phyloP scores from a whole-genome alignment of 2,888 invertebrate species.

The Panzeria rudis region DNA sequence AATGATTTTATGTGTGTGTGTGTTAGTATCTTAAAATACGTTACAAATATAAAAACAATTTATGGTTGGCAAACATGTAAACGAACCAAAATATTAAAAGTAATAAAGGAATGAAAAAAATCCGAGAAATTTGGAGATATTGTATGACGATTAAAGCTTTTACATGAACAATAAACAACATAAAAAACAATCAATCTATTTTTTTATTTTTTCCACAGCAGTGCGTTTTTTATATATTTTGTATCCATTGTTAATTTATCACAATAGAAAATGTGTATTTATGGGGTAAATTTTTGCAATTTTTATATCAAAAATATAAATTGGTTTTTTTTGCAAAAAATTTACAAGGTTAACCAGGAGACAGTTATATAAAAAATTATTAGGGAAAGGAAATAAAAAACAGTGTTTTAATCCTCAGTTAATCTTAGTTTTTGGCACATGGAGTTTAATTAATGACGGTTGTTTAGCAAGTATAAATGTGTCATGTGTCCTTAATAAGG shows the following conservation, averaged over 20 bases:
- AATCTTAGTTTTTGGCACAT: constrained; percentile 60
- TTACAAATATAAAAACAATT: constrained; percentile 67
- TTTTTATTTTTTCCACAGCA: constrained; percentile 30
- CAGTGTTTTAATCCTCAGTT: constrained; percentile 56
- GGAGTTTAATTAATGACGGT: constrained; percentile 17
- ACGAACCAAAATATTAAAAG: not conserved
- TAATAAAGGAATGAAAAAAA: constrained; percentile 9
- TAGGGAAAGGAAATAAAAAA: constrained; percentile 13
- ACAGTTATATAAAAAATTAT: not conserved
- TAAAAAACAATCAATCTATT: constrained; percentile 26
- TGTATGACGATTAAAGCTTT: constrained; percentile 35
- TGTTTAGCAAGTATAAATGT: constrained; percentile 36
- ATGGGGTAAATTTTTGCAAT: constrained; percentile 57
- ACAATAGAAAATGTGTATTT: constrained; percentile 19
- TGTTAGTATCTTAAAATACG: constrained; percentile 47
- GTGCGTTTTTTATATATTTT: not conserved
- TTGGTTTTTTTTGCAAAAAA: constrained; percentile 8
- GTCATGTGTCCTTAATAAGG: constrained; percentile 61
- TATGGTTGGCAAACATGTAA: constrained; percentile 65
- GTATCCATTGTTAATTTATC: not conserved
- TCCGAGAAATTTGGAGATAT: constrained; percentile 13
- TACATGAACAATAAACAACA: constrained; percentile 39
- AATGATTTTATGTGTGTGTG: not conserved
- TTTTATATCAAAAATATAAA: constrained; percentile 56
- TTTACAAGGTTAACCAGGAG: too few species aligned